These are phyloP conservation scores for Podocnemis expansa DNA, from an alignment of 2,113 vertebrate species.

Conservation along the genomic window DNA sequence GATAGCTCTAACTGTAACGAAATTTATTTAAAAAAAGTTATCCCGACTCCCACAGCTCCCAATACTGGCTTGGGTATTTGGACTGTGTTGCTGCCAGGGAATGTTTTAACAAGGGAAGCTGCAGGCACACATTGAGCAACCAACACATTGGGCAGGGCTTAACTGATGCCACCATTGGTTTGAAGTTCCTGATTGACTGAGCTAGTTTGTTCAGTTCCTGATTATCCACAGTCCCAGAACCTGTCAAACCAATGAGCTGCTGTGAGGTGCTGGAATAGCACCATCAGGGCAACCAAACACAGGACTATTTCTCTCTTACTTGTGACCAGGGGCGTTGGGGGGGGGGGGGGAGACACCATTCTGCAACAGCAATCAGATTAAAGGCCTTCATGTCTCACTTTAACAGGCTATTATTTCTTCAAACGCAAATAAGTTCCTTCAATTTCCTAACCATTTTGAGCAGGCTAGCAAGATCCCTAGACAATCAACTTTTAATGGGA, in stretches of 20 bases:
- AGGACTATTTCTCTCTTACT: not conserved
- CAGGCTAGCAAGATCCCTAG: accelerated
- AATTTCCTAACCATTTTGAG: accelerated
- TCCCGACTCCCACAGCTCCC: not conserved
- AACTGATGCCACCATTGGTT: too few species aligned
- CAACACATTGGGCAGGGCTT: not conserved
- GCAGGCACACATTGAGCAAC: not conserved
- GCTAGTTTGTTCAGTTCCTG: too few species aligned
- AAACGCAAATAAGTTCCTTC: accelerated
- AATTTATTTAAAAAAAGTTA: not conserved
- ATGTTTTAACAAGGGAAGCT: not conserved
- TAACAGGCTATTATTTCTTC: not conserved
- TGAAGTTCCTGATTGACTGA: too few species aligned
- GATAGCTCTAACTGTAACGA: not conserved
- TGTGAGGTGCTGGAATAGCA: not conserved
- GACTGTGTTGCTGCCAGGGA: not conserved
- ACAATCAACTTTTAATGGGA: not conserved
- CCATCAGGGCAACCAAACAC: not conserved
- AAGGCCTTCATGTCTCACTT: not conserved
- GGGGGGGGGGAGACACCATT: not conserved
- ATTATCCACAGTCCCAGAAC: not conserved
- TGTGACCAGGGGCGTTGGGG: not conserved
- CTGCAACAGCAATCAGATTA: not conserved
- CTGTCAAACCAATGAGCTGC: not conserved
- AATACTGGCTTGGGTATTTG: not conserved